Percentiles rank a stretch among this genome's conserved stretches.
phyloP scores from a whole-genome alignment of 1,140 invertebrate genomes.

The Cotesia glomerata region DNA sequence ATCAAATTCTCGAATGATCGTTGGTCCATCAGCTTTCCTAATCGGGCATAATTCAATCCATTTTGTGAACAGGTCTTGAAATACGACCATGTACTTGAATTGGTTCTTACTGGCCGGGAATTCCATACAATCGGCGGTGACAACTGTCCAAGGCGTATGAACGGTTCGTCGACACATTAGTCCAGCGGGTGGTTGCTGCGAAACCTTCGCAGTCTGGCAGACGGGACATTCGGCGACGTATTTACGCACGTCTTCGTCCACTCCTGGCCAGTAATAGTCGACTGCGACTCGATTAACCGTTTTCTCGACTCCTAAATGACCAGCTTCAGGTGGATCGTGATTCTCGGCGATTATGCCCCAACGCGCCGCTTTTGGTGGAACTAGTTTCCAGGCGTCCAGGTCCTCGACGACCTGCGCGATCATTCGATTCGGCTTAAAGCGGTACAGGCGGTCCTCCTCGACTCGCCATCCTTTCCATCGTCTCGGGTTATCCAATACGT shows the following conservation, averaged over 20 bases:
- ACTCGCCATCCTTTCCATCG: neutral
- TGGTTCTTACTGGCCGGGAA: constrained; percentile 48
- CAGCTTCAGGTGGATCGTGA: constrained; percentile 29
- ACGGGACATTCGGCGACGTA: constrained; percentile 44
- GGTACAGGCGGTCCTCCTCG: neutral
- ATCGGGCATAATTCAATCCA: constrained; percentile 40
- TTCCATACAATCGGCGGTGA: constrained; percentile 56
- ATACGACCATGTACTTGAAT: constrained; percentile 51
- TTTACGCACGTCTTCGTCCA: constrained; percentile 4
- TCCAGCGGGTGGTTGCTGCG: constrained; percentile 36
- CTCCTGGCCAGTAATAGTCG: constrained; percentile 20
- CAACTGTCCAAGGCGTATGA: constrained; percentile 46
- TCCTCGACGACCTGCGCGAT: neutral
- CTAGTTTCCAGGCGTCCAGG: constrained; percentile 25
- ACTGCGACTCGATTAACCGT: constrained; percentile 29
- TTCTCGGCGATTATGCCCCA: constrained; percentile 24
- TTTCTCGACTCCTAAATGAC: constrained; percentile 34
- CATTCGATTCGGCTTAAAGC: too few relatives aligned
- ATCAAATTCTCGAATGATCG: constrained; percentile 37
- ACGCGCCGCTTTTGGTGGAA: neutral
- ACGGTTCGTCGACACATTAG: constrained; percentile 44
- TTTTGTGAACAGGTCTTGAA: constrained; percentile 53
- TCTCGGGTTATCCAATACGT: too few relatives aligned
- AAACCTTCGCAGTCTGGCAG: too few relatives aligned
- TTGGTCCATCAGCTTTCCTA: constrained; percentile 36